Conservation (phyloP, 2,888 invertebrate species). For the Protophormia terraenovae region DNA sequence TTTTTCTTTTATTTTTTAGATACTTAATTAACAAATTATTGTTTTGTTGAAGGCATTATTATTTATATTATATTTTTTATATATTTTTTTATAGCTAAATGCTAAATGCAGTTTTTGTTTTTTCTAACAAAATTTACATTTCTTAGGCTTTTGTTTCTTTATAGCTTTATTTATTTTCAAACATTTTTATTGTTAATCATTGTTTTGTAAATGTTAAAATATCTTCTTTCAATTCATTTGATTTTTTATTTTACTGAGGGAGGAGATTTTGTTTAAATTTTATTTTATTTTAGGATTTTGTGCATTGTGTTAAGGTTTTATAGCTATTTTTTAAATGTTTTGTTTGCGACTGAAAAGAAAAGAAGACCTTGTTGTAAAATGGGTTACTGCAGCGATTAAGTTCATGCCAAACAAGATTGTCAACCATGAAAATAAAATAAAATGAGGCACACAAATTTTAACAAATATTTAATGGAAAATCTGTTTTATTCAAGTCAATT, state of each 20-base stretch:
- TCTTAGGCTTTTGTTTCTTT: background rate
- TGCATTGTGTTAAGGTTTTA: background rate
- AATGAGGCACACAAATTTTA: too few relatives aligned
- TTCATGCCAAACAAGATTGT: background rate
- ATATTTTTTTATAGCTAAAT: background rate
- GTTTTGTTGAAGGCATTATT: background rate
- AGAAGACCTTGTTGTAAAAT: background rate
- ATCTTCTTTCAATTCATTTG: background rate
- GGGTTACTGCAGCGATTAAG: background rate
- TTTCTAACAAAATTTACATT: background rate
- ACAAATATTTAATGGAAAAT: background rate
- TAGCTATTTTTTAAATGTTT: background rate
- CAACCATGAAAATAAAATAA: too few relatives aligned
- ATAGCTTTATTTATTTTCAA: too few relatives aligned
- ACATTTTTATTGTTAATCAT: background rate
- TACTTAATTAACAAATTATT: background rate
- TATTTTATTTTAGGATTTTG: background rate
- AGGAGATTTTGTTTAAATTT: background rate
- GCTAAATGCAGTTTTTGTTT: background rate
- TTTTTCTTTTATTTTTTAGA: background rate
- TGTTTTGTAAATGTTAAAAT: constrained; percentile 13
- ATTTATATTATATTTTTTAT: background rate
- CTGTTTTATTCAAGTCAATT: background rate
- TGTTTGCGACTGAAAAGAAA: background rate
- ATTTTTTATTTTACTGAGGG: background rate